These are phyloP conservation scores for Saxicola maurus DNA, from an alignment of 2,797 vertebrate genomes.

Conservation along the genomic window DNA sequence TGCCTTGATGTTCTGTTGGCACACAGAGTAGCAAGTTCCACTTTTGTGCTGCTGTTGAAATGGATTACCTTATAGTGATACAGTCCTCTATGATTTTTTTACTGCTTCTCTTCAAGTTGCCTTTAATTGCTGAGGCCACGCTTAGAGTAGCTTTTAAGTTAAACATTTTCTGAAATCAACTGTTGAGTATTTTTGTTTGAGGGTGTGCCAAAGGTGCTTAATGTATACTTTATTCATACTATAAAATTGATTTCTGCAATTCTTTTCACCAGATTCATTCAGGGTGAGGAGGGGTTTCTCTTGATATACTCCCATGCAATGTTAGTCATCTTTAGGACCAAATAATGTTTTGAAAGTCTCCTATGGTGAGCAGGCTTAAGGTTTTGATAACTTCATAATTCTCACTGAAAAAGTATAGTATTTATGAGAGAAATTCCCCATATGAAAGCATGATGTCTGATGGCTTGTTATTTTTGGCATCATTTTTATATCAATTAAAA, in stretches of 20 bases:
- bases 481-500: background rate
- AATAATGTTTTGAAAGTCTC: background rate
- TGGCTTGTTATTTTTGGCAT: background rate
- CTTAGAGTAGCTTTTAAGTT: background rate
- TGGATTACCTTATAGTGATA: background rate
- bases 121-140: background rate
- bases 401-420: background rate
- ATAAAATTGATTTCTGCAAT: background rate
- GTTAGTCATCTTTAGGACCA: background rate
- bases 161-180: background rate
- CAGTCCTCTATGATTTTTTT: background rate
- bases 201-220: background rate
- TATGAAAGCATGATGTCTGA: background rate
- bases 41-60: background rate
- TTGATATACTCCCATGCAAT: background rate
- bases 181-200: background rate
- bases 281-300: background rate
- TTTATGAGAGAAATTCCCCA: background rate
- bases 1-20: background rate
- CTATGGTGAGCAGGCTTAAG: background rate
- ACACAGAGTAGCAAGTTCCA: background rate
- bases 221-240: background rate
- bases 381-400: background rate
- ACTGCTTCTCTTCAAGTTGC: background rate
- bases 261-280: background rate